Base-by-base conservation (phyloP, 2,113 vertebrate genomes). In the Bagarius yarrelli region DNA sequence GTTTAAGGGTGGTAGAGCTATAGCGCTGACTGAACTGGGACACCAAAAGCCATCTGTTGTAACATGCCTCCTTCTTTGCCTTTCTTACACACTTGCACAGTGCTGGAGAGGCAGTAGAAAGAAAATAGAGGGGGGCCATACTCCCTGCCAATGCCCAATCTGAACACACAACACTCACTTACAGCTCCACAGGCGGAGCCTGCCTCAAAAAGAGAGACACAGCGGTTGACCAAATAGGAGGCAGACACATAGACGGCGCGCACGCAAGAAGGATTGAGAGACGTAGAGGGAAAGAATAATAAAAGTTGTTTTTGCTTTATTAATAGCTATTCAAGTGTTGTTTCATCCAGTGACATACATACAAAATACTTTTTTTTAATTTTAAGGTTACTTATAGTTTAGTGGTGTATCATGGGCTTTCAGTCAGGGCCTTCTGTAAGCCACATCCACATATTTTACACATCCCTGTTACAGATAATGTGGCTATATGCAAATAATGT, bases 11-110 rank as follows among this genome's bases (percentile, higher is more conserved):
- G 61, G 76, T 76, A 85, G 79, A 84, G 85, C 67, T 73, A 84
- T 69, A 71, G 80, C 80, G 30, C 72, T 84, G 85, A 83, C 81
- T 87, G 86, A 89, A 89, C 88, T 86, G 86, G 87, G 87, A 88
- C 87, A 86, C 83, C 86, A 85, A 36, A 47, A 88, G 87, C 90
- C 93, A 92, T 93, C 92, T 93, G 92, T 90, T 92, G 91, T 90
- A 85, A 92, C 87, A 88, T 89, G 81, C 91, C 91, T 91, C 90
- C 79, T 79, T 86, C 81, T 85, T 85, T 84, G 76, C 84, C 83
- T 88, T 86, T 85, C 85, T 85, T 85, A 64, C 71, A 80, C 85
- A 73, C 76, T 67, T 63, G 13, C 81, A 27, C 44, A 70, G 81
- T 47, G 47, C 79, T 64, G 40, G 83, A 83, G 71, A 76, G 79